Evolutionary conservation across 2,797 vertebrate species (phyloP).

Genomic region (Platyrinchus mystaceus): DNA sequence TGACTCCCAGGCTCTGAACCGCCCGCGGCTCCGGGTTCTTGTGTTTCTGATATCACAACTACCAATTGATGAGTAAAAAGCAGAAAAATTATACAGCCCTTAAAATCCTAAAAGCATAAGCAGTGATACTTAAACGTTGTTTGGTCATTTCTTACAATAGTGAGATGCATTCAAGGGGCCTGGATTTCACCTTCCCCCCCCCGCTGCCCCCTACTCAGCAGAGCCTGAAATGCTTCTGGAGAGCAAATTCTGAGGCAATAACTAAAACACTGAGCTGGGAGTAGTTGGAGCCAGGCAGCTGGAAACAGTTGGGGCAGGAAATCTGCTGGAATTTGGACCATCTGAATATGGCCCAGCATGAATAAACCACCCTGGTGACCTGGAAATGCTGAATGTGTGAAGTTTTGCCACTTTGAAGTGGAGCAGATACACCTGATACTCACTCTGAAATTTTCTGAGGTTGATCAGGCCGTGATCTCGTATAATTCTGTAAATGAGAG

Average conservation of each 20-base stretch:
- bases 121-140: not conserved
- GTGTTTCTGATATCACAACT: not conserved
- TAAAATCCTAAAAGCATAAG: not conserved
- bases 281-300: not conserved
- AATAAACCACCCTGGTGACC: not conserved
- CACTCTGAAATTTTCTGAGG: slow-evolving; percentile 96
- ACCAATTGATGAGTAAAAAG: not conserved
- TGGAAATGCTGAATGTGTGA: not conserved
- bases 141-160: not conserved
- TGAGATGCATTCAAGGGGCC: not conserved
- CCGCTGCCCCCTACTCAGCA: not conserved
- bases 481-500: slow-evolving; percentile 87
- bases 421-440: slow-evolving; percentile 71
- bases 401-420: not conserved
- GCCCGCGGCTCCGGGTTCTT: not conserved
- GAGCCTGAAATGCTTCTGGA: not conserved
- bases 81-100: not conserved
- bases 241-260: not conserved
- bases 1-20: accelerated
- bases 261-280: not conserved
- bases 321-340: slow-evolving; percentile 12
- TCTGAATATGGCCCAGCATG: not conserved
- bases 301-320: not conserved
- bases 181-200: not conserved
- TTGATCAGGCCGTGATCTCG: slow-evolving; percentile 98